These are phyloP conservation scores for Caenorhabditis sulstoni DNA, from an alignment of 2,888 invertebrate species.

Conservation along the genomic window DNA sequence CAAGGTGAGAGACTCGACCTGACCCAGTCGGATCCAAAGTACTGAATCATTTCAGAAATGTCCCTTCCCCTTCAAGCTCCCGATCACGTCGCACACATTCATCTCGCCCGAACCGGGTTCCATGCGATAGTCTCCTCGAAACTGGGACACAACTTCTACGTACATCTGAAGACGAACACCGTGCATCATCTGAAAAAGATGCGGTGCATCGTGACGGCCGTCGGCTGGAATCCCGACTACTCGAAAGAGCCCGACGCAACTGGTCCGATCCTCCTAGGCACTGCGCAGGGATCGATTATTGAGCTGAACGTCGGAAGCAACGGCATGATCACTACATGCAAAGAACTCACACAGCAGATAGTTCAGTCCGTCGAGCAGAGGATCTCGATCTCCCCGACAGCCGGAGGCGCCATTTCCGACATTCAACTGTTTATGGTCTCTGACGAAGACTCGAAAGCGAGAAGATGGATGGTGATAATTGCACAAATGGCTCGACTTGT, in stretches of 20 bases:
- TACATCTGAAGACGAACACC: slow-evolving; percentile 64
- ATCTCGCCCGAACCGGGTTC: slow-evolving; percentile 72
- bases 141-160: slow-evolving; percentile 76
- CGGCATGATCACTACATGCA: slow-evolving; percentile 66
- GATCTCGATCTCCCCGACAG: slow-evolving; percentile 3
- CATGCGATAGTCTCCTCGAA: slow-evolving; percentile 74
- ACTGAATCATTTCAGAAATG: slow-evolving; percentile 60
- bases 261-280: slow-evolving; percentile 77
- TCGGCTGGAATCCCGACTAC: slow-evolving; percentile 78
- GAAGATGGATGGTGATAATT: slow-evolving; percentile 70
- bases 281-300: slow-evolving; percentile 66
- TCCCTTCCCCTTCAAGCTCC: slow-evolving; percentile 61
- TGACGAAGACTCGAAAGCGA: slow-evolving; percentile 29
- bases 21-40: neutral
- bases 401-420: slow-evolving; percentile 57
- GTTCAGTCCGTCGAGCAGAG: slow-evolving; percentile 21
- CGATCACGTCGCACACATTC: slow-evolving; percentile 69
- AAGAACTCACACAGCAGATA: slow-evolving; percentile 59
- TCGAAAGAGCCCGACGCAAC: slow-evolving; percentile 71
- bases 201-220: slow-evolving; percentile 73
- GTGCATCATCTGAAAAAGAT: slow-evolving; percentile 67
- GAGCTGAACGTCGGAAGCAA: slow-evolving; percentile 61
- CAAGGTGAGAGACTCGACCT: slow-evolving; percentile 47
- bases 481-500: slow-evolving; percentile 67
- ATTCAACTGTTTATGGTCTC: slow-evolving; percentile 63